Evolutionary conservation across 2,888 invertebrate genomes (phyloP), one percentile per base, ranked within the genome.

Genomic region (Periphyllus acericola): DNA sequence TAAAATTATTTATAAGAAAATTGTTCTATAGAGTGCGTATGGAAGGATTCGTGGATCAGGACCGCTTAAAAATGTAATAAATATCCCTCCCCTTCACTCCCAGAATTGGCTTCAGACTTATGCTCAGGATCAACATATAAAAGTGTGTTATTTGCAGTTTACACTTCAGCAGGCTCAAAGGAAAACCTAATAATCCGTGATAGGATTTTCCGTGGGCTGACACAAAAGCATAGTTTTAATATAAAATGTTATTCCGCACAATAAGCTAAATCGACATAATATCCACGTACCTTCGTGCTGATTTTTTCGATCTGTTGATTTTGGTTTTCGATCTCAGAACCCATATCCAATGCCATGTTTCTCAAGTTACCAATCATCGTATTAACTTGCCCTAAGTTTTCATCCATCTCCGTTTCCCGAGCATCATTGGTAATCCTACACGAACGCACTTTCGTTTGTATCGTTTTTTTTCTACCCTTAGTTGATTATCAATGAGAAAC

Each of bases 331-430:
- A 99, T 94, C 92, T 99, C 99, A 90, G 97, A 98, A 91, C 99
- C 99, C 99, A 99, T 99, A 92, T 99, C 99, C 90, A 99, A 95
- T 85, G 99, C 99, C 99, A 99, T 99, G 93, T 99, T 99, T 91
- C 99, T 96, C 91, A 99, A 93, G 92, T 99, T 99, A 86, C 98
- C 98, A 91, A 99, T 96, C 98, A 99, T 99, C 80, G 97, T 97
- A 92, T 96, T 96, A 90, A 99, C 98, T 92, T 99, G 98, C 19
- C 96, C 96, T 94, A 99, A 95, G 93, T 99, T 99, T 89, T 99
- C 97, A 92, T 99, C 99, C 99, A 99, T 99, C 93, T 99, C 99
- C 90, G 96, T 96, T 92, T 99, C 99, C 89, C 99, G 95, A 9
- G 98, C 99, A 92, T 99, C 99, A 92, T 98, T 98, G 90, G 99